Evolutionary conservation across 2,888 invertebrate genomes (phyloP), one percentile per base, ranked within the genome.

Genomic region (Ectropis crepuscularia): DNA sequence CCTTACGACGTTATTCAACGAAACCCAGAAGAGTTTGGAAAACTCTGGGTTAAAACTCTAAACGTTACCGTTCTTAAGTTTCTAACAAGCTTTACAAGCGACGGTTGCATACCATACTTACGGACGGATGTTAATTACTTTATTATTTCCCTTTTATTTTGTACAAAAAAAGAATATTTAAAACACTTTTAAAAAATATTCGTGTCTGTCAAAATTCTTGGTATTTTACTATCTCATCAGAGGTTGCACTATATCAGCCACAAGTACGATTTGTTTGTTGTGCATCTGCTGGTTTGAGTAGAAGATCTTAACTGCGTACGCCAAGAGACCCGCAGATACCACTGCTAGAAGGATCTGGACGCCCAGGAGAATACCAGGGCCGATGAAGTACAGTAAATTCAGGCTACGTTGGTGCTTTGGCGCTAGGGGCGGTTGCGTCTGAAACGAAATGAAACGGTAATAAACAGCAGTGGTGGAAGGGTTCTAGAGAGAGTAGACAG

Each of bases 401-500:
- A 84, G 47, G 0, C 50, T 54, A 0, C 50, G 6, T 12, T 78
- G 71, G 0, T 65, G 62, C 0, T 78, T 69, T 0, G 80, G 75
- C 6, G 63, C 54, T n/a, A 86, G 16, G 11, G 70, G 74, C 7
- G 82, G 81, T 57, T 86, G 83, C 2, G 68, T 64, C 88, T 88
- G 76, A 28, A 28, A 28, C 16, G 4, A 28, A 28, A 28, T 28
- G 16, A 28, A 28, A 28, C 16, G 16, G 1, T n/a, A 28, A 47
- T 46, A 11, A 51, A 1, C 6, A 16, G 8, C 4, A 42, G 6
- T 37, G 38, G 6, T 9, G 11, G 6, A 9, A 8, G 47, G 0
- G 36, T 60, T 51, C 16, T 46, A 45, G 0, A 12, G 46, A 16
- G 2, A n/a, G n/a, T n/a, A n/a, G n/a, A n/a, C n/a, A n/a, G n/a